phyloP scores from a whole-genome alignment of 2,888 invertebrate species.

The Erebia ligea region DNA sequence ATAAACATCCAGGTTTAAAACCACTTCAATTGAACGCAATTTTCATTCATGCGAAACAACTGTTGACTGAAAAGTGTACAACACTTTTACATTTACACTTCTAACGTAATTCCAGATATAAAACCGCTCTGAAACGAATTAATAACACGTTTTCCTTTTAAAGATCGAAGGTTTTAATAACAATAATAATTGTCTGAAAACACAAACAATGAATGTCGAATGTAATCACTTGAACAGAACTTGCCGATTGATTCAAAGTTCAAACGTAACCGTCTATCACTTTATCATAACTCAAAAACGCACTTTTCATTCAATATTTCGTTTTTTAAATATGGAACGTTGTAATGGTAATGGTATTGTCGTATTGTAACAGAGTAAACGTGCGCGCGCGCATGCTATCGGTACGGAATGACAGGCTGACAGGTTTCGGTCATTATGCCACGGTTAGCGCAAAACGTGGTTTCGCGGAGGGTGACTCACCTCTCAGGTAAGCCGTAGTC shows the following conservation, averaged over 20 bases:
- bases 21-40: not conserved
- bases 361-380: conserved; percentile 37
- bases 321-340: conserved; percentile 24
- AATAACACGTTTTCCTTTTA: not conserved
- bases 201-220: not conserved
- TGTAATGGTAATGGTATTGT: not conserved
- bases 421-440: conserved; percentile 66
- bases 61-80: not conserved
- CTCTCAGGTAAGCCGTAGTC: conserved; percentile 52
- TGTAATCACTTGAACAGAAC: not conserved
- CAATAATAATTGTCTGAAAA: not conserved
- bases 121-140: not conserved
- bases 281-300: not conserved
- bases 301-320: conserved; percentile 31
- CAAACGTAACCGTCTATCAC: not conserved
- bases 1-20: not conserved
- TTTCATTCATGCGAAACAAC: not conserved
- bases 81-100: not conserved
- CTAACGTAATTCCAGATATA: not conserved
- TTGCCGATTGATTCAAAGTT: not conserved
- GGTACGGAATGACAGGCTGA: conserved; percentile 72
- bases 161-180: not conserved
- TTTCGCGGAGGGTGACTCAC: conserved; percentile 49
- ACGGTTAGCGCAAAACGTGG: conserved; percentile 50
- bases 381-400: conserved; percentile 65